These are phyloP conservation scores for Mimas tiliae DNA, from an alignment of 2,888 invertebrate genomes.

Conservation along the genomic window DNA sequence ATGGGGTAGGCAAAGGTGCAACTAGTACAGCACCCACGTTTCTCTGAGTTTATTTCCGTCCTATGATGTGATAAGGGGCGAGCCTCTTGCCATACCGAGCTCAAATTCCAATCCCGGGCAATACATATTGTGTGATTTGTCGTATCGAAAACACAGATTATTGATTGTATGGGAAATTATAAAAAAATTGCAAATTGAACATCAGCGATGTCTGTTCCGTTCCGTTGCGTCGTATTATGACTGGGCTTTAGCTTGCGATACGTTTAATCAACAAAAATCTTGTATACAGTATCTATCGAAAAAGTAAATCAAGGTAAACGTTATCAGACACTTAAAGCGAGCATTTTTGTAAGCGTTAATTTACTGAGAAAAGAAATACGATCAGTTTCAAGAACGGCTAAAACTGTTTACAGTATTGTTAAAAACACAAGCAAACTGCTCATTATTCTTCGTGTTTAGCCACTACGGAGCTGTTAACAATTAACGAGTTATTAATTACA, in stretches of 20 bases:
- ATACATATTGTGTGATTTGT: no score
- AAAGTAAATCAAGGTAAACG: slow-evolving; percentile 16
- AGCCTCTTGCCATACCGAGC: no score
- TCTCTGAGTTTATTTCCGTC: no score
- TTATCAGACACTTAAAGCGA: not conserved
- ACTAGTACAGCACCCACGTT: no score
- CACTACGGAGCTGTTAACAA: slow-evolving; percentile 1
- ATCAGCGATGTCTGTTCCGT: no score
- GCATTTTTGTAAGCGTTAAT: slow-evolving; percentile 6
- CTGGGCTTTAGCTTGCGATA: not conserved
- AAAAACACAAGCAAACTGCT: not conserved
- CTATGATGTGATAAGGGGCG: no score
- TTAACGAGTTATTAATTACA: slow-evolving; percentile 16
- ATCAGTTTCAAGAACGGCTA: not conserved
- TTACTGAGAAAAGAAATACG: not conserved
- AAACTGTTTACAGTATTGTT: not conserved
- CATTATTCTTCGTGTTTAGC: not conserved
- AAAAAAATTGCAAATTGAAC: not conserved
- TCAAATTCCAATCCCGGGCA: no score
- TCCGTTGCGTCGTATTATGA: no score
- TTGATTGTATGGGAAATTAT: no score
- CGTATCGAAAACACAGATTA: no score
- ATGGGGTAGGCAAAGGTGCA: no score
- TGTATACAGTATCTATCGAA: not conserved
- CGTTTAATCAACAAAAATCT: not conserved